Base-by-base conservation (phyloP, 2,888 invertebrate genomes). In the Sipunculus nudus region DNA sequence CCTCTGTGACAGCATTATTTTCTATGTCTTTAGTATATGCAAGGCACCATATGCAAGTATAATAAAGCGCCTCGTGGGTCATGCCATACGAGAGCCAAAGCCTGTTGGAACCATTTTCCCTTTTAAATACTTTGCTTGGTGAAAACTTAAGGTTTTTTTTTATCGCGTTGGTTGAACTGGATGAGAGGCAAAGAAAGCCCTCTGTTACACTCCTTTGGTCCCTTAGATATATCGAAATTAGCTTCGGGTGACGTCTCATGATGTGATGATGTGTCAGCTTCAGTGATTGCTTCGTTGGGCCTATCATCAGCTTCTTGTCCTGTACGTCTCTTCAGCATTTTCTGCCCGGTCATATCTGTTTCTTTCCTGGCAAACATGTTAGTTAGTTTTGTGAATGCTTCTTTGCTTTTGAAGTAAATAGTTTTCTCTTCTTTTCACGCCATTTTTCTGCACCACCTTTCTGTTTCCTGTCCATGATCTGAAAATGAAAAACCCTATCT, bases 391-490 rank as follows among this genome's bases (percentile, higher is more conserved):
- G 6, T 41, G 23, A 19, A 41, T 41, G 19, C 23, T 41, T 41
- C n/a, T n/a, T 23, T 16, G 6, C 41, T 41, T 41, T 23, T 8
- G 41, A 41, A 4, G 41, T 23, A 6, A 41, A 41, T 4, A 41
- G 19, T 16, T 41, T 41, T 16, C 41, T 41, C 41, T 41, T 41
- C n/a, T 41, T 41, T 6, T 41, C 41, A 41, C n/a, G 41, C n/a
- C 19, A 16, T 16, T 41, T 41, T 16, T 41, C 41, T 41, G 41
- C 41, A 8, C 41, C 41, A 8, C 41, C 41, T 41, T 41, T 41
- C 4, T 23, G 41, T 41, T 41, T 41, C 41, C 41, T 41, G 23
- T 41, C 41, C 41, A 41, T 41, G 4, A 23, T 35, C 10, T 13
- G 10, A 13, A 21, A 19, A 6, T 6, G 6, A 41, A 41, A 16